phyloP scores from a whole-genome alignment of 2,888 invertebrate species.

The Apoda limacodes region DNA sequence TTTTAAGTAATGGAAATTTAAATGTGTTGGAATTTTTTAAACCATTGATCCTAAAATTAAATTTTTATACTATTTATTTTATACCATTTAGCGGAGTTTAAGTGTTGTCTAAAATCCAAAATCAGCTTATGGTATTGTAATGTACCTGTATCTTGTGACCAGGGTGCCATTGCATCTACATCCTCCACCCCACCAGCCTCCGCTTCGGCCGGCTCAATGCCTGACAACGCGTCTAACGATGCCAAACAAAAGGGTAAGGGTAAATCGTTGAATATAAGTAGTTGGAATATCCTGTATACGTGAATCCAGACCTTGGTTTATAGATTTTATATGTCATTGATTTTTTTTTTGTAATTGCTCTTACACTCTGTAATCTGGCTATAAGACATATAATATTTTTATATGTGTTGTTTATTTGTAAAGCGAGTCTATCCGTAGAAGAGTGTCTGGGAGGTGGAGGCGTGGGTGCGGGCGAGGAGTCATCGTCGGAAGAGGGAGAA shows the following conservation, averaged over 20 bases:
- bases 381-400: background rate
- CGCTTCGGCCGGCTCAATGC: slow-evolving; percentile 53
- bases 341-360: background rate
- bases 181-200: slow-evolving; percentile 61
- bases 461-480: slow-evolving; percentile 76
- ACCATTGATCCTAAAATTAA: too few species aligned
- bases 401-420: background rate
- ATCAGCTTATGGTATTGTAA: background rate
- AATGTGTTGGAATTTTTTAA: too few species aligned
- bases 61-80: too few species aligned
- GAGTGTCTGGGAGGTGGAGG: slow-evolving; percentile 42
- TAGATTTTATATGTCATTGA: background rate
- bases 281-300: too few species aligned
- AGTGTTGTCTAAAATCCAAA: too few species aligned
- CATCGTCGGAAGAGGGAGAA: slow-evolving; percentile 87
- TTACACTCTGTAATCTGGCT: background rate
- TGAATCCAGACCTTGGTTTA: too few species aligned
- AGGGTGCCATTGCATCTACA: slow-evolving; percentile 65
- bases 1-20: too few species aligned
- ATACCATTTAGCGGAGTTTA: background rate
- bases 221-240: slow-evolving; percentile 53
- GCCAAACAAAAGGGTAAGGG: slow-evolving; percentile 62
- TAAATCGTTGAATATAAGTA: too few species aligned
- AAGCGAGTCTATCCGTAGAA: slow-evolving; percentile 47
- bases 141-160: slow-evolving; percentile 9